These are phyloP conservation scores for Leptura quadrifasciata DNA, from an alignment of 2,888 invertebrate species.

Conservation along the genomic window DNA sequence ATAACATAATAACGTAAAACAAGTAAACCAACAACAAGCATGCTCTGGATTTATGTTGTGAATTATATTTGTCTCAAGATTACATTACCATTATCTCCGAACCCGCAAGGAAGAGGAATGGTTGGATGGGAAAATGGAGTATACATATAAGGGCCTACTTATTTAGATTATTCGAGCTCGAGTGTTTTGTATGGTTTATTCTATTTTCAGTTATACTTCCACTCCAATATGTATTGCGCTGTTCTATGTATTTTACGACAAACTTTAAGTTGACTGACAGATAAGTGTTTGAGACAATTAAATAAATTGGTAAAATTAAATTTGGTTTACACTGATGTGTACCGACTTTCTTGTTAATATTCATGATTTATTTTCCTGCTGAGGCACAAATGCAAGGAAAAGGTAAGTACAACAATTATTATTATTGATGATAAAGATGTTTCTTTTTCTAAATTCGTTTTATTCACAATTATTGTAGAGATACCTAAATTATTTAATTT, in stretches of 20 bases:
- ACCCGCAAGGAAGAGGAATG: constrained; percentile 57
- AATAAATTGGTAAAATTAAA: background rate
- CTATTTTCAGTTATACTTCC: constrained; percentile 11
- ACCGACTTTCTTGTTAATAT: too few species aligned
- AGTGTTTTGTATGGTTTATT: constrained; percentile 30
- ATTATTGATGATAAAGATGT: too few species aligned
- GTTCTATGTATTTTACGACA: background rate
- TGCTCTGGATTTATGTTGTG: constrained; percentile 69
- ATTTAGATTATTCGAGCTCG: constrained; percentile 27
- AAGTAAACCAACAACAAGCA: constrained; percentile 70
- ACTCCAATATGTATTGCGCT: constrained; percentile 9
- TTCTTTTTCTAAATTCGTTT: too few species aligned
- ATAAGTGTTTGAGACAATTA: background rate
- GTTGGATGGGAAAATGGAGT: constrained; percentile 34
- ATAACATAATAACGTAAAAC: constrained; percentile 68
- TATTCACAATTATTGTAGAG: too few species aligned
- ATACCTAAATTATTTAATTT: too few species aligned
- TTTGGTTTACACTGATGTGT: too few species aligned
- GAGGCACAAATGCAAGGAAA: too few species aligned
- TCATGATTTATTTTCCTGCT: too few species aligned
- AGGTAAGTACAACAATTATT: too few species aligned
- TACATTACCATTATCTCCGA: constrained; percentile 71
- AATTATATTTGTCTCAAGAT: constrained; percentile 73
- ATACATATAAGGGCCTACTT: constrained; percentile 26
- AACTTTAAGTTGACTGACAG: background rate